Evolutionary conservation across 2,888 invertebrate species (phyloP).

Genomic region (Drosophila gaucha): DNA sequence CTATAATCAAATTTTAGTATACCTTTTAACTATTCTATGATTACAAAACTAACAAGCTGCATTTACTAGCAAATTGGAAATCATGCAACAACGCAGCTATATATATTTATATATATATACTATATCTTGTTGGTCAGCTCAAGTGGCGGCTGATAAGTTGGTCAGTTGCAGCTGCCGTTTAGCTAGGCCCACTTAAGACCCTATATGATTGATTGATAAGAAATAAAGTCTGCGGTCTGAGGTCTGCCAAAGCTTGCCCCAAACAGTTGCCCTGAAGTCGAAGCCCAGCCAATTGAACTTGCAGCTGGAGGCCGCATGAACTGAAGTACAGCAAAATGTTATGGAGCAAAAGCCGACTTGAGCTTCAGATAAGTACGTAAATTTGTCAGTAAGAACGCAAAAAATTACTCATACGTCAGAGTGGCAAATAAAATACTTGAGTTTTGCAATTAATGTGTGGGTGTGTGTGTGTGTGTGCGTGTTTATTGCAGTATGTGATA

Average conservation of each 20-base stretch:
- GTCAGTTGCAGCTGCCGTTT: slow-evolving; percentile 17
- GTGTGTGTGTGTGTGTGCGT: not conserved
- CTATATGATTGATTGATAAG: slow-evolving; percentile 33
- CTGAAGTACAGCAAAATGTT: slow-evolving; percentile 4
- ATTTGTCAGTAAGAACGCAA: slow-evolving; percentile 18
- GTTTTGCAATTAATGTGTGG: slow-evolving; percentile 25
- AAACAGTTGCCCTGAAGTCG: slow-evolving; percentile 23
- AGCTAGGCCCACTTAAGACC: slow-evolving; percentile 31
- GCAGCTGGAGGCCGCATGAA: slow-evolving; percentile 37
- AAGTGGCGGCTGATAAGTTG: slow-evolving; percentile 43
- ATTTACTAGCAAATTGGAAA: slow-evolving; percentile 31
- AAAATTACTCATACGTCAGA: slow-evolving; percentile 63
- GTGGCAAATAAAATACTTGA: slow-evolving; percentile 58
- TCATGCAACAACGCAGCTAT: slow-evolving; percentile 21
- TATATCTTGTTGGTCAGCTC: slow-evolving; percentile 28
- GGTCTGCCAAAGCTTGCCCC: slow-evolving; percentile 20
- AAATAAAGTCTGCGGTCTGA: slow-evolving; percentile 11
- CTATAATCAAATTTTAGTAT: not conserved
- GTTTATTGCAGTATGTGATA: slow-evolving; percentile 40
- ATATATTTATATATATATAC: not conserved
- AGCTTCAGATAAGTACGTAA: slow-evolving; percentile 34
- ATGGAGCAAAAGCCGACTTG: slow-evolving; percentile 11
- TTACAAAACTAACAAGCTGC: slow-evolving; percentile 17
- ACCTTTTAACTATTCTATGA: not conserved
- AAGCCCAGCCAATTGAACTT: slow-evolving; percentile 44